phyloP scores from a whole-genome alignment of 2,113 vertebrate genomes.

The Triplophysa rosa region DNA sequence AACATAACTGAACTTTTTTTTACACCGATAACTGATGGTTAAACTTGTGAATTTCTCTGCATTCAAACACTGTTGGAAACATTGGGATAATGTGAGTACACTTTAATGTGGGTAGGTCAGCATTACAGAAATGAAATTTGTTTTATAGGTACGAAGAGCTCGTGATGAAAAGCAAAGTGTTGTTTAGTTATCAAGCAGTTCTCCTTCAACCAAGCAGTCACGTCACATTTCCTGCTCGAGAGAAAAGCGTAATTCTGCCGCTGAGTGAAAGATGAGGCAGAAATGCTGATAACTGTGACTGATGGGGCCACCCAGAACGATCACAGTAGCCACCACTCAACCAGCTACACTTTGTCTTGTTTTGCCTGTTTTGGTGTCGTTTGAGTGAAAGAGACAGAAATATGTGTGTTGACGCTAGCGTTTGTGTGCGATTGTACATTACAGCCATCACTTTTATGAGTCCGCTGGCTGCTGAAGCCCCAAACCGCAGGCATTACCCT shows the following conservation, averaged over 20 bases:
- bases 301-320: conserved; percentile 11
- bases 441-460: conserved; percentile 65
- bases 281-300: background rate
- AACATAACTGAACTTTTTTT: too few species aligned
- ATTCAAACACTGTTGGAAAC: too few species aligned
- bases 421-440: conserved; percentile 63
- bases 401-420: conserved; percentile 38
- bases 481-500: conserved; percentile 83
- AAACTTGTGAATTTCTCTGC: too few species aligned
- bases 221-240: background rate
- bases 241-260: background rate
- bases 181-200: background rate
- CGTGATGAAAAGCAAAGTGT: background rate
- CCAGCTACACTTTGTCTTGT: background rate
- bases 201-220: background rate
- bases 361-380: conserved; percentile 4
- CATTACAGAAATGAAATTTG: background rate
- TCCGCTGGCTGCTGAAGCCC: conserved; percentile 75
- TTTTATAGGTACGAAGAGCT: background rate
- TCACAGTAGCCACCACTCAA: conserved; percentile 2
- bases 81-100: background rate
- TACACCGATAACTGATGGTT: too few species aligned
- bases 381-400: conserved; percentile 31
- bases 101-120: background rate
- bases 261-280: conserved; percentile 9